A percentile compares a stretch with the other conserved stretches of the same genome.
Evolutionary conservation across 2,888 invertebrate genomes (phyloP).

Genomic region (Amiota communis): DNA sequence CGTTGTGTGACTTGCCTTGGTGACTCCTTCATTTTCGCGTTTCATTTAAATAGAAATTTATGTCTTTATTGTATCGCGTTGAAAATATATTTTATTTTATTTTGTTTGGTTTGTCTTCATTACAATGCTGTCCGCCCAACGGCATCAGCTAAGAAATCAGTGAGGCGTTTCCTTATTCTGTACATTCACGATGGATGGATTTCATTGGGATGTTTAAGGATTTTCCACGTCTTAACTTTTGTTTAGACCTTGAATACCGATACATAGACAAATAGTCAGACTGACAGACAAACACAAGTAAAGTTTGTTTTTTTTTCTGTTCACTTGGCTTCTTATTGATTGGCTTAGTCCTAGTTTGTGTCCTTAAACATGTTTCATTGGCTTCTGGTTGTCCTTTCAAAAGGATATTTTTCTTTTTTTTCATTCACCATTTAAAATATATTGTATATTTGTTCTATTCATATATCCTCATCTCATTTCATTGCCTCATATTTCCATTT

Average conservation of each 20-base stretch:
- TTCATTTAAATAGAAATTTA: constrained; percentile 61
- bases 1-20: neutral
- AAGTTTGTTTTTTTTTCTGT: constrained; percentile 37
- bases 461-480: neutral
- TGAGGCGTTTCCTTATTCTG: constrained; percentile 11
- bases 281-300: constrained; percentile 42
- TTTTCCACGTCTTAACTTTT: constrained; percentile 67
- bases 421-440: constrained; percentile 48
- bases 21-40: constrained; percentile 18
- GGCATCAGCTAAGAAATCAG: constrained; percentile 45
- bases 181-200: constrained; percentile 41
- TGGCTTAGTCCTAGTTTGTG: constrained; percentile 61
- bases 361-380: constrained; percentile 33
- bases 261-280: too few relatives aligned
- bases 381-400: constrained; percentile 38
- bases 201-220: constrained; percentile 44
- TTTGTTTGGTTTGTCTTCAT: constrained; percentile 68
- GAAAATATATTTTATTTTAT: constrained; percentile 53
- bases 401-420: constrained; percentile 47
- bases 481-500: neutral
- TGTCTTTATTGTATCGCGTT: constrained; percentile 66
- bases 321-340: constrained; percentile 54
- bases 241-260: neutral
- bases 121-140: constrained; percentile 40
- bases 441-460: constrained; percentile 30